Evolutionary conservation across 2,888 invertebrate genomes (phyloP), one percentile per base, ranked within the genome.

Genomic region (Beris morrisii): DNA sequence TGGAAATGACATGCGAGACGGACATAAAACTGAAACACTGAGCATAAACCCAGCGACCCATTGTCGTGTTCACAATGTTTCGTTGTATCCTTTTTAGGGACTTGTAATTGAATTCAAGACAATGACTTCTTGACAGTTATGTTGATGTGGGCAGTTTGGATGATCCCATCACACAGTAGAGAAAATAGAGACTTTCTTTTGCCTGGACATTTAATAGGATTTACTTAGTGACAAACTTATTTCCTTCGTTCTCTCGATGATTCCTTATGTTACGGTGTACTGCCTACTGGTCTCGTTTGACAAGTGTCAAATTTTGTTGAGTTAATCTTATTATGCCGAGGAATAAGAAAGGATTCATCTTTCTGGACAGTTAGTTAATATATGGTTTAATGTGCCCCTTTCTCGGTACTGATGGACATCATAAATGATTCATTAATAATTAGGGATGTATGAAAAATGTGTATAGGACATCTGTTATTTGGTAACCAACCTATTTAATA

Each of bases 81-180:
- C 13, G 45, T 31, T 52, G 43, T 32, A 30, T 59, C 58, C 65
- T 68, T 63, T 66, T 66, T 58, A 54, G 15, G 45, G 52, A 32
- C 44, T 48, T 44, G 59, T 65, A 67, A 69, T 67, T 67, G 69
- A 69, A 69, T 69, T 69, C 64, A 63, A 65, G 44, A 65, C 67
- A 69, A 67, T 65, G 67, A 67, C 67, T 67, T 65, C 65, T 67
- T 65, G 69, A 69, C 69, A 67, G 67, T 65, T 67, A 58, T 67
- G 66, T 67, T 68, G 58, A 69, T 67, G 65, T 67, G 65, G 64
- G 67, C 67, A 65, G 55, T 69, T 69, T 57, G 54, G 67, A 69
- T 69, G 58, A 69, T 69, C 66, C 64, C 54, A 48, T 59, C 50
- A 28, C 45, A 32, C n/a, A 43, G 13, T 52, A 9, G 15, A 13